Conservation (phyloP, 2,888 invertebrate species). For the Acleris sparsana region DNA sequence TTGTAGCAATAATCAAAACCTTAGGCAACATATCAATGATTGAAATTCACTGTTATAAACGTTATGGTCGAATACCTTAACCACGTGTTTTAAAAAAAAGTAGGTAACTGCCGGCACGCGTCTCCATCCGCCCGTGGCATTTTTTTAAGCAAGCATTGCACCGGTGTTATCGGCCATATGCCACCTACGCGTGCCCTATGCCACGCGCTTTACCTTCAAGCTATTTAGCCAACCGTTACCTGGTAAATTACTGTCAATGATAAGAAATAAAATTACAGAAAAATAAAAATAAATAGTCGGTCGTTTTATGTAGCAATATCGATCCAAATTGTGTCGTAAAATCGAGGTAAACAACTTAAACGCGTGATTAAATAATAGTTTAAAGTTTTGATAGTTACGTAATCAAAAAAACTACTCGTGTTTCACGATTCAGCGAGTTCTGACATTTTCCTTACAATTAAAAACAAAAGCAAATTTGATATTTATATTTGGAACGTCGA, state of each 20-base stretch:
- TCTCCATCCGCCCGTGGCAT: conserved; percentile 43
- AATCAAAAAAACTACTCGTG: conserved; percentile 4
- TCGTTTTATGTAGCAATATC: conserved; percentile 36
- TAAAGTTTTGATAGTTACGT: conserved; percentile 13
- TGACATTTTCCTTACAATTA: not conserved
- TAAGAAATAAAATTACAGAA: conserved; percentile 6
- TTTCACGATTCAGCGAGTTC: not conserved
- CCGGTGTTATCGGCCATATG: conserved; percentile 70
- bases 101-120: conserved; percentile 65
- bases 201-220: conserved; percentile 11
- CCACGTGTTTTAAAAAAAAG: conserved; percentile 44
- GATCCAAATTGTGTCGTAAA: conserved; percentile 43
- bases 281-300: conserved; percentile 16
- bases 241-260: conserved; percentile 20
- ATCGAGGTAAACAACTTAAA: conserved; percentile 45
- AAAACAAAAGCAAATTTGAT: conserved; percentile 3
- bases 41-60: not conserved
- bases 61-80: conserved; percentile 30
- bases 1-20: no score
- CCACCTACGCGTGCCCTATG: conserved; percentile 71
- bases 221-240: conserved; percentile 54
- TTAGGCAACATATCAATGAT: not conserved
- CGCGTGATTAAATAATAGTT: conserved; percentile 25
- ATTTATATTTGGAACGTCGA: conserved; percentile 22
- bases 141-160: conserved; percentile 50